phyloP scores from a whole-genome alignment of 2,797 vertebrate genomes.

The Sebastes ruberrimus region DNA sequence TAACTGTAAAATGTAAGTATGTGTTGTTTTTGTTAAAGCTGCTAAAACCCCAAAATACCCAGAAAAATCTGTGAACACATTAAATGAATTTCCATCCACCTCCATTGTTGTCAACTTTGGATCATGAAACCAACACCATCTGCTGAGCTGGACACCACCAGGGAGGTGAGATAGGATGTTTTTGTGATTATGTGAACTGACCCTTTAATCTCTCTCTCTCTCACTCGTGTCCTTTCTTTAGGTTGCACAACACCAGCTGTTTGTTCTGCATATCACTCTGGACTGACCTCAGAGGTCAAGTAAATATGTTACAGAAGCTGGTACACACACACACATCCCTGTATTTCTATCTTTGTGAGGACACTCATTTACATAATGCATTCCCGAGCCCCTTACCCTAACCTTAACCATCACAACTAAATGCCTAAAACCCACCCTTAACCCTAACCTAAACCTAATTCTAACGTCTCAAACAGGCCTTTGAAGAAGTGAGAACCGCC shows the following conservation, averaged over 20 bases:
- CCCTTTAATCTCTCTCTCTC: background rate
- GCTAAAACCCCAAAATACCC: background rate
- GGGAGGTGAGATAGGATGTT: background rate
- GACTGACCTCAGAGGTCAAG: background rate
- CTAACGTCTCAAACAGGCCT: too few relatives aligned
- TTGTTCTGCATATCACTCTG: background rate
- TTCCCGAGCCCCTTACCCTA: background rate
- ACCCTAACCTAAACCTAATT: background rate
- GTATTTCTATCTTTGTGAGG: background rate
- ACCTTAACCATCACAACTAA: background rate
- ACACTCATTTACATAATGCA: background rate
- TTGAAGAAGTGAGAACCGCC: too few relatives aligned
- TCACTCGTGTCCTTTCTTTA: background rate
- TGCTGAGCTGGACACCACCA: background rate
- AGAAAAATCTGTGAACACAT: background rate
- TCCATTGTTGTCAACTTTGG: background rate
- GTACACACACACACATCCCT: background rate
- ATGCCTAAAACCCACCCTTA: accelerated
- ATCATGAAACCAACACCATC: background rate
- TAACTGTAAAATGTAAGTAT: background rate
- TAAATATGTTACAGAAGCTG: background rate
- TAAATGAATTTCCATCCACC: background rate
- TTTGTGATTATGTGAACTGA: background rate
- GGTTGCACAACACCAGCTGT: background rate
- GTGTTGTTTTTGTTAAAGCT: background rate